Evolutionary conservation across 2,113 vertebrate genomes (phyloP).

Genomic region (Caranx ignobilis): DNA sequence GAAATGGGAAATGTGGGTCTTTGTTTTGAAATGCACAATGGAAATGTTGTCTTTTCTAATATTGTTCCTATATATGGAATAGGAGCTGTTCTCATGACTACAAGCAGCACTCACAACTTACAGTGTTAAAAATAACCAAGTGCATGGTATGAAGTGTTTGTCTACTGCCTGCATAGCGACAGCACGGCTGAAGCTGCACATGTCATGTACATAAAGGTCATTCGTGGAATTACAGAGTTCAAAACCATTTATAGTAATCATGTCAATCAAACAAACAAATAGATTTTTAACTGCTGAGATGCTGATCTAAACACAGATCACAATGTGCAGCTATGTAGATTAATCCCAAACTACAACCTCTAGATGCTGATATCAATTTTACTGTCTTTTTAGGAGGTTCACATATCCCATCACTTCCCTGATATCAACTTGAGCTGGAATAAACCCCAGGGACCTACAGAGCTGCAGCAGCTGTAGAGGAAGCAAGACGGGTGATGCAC

Average conservation of each 20-base stretch:
- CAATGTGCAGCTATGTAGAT: background rate
- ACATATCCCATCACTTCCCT: background rate
- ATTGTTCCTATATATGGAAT: background rate
- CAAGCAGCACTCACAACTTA: slow-evolving; percentile 37
- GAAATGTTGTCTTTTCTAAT: background rate
- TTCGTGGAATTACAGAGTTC: slow-evolving; percentile 18
- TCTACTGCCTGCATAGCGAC: slow-evolving; percentile 69
- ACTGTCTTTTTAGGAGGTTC: slow-evolving; percentile 55
- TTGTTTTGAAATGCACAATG: background rate
- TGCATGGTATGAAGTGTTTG: slow-evolving; percentile 74
- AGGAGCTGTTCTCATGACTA: slow-evolving; percentile 27
- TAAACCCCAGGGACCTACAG: slow-evolving; percentile 10
- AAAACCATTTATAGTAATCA: slow-evolving; percentile 49
- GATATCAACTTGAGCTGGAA: slow-evolving; percentile 42
- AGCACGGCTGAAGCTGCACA: slow-evolving; percentile 47
- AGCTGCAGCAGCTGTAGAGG: slow-evolving; percentile 13
- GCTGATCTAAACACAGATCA: background rate
- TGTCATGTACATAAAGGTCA: slow-evolving; percentile 73
- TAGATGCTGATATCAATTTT: slow-evolving; percentile 13
- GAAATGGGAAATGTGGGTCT: background rate
- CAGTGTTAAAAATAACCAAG: slow-evolving; percentile 79
- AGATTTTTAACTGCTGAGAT: background rate
- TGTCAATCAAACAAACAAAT: background rate
- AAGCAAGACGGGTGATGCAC: slow-evolving; percentile 54
- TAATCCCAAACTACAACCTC: background rate